Evolutionary conservation across 2,113 vertebrate genomes (phyloP).

Genomic region (Lethenteron reissneri): DNA sequence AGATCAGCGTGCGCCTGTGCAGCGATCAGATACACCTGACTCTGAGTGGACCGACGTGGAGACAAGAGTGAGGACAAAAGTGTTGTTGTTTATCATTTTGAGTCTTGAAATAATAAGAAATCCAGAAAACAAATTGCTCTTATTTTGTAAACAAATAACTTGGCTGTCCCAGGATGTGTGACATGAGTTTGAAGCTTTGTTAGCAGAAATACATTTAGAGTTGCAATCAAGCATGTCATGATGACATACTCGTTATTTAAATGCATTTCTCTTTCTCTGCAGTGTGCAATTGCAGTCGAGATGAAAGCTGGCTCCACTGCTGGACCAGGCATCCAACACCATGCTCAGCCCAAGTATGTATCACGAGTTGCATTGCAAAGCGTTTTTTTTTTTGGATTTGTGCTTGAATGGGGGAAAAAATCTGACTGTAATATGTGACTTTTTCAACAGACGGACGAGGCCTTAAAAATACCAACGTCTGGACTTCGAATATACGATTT

Average conservation of each 20-base stretch:
- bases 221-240: background rate
- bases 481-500: too few species aligned
- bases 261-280: conserved; percentile 9
- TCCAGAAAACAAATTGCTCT: too few species aligned
- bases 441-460: conserved; percentile 5
- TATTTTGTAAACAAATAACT: background rate
- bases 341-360: conserved; percentile 58
- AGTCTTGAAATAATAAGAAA: background rate
- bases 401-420: conserved; percentile 4
- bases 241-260: background rate
- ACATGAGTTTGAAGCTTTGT: too few species aligned
- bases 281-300: conserved; percentile 71
- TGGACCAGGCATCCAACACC: conserved; percentile 55
- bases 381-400: conserved; percentile 11
- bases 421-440: conserved; percentile 10
- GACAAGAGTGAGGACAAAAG: conserved; percentile 39
- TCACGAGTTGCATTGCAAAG: background rate
- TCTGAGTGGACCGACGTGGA: conserved; percentile 67
- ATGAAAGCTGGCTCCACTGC: conserved; percentile 66
- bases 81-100: background rate
- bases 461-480: background rate
- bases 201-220: too few species aligned
- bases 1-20: conserved; percentile 20
- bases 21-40: conserved; percentile 19
- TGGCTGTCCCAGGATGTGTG: background rate